Percentiles rank a stretch among this genome's conserved stretches.
phyloP scores from a whole-genome alignment of 2,113 vertebrate species.

The Tichodroma muraria region DNA sequence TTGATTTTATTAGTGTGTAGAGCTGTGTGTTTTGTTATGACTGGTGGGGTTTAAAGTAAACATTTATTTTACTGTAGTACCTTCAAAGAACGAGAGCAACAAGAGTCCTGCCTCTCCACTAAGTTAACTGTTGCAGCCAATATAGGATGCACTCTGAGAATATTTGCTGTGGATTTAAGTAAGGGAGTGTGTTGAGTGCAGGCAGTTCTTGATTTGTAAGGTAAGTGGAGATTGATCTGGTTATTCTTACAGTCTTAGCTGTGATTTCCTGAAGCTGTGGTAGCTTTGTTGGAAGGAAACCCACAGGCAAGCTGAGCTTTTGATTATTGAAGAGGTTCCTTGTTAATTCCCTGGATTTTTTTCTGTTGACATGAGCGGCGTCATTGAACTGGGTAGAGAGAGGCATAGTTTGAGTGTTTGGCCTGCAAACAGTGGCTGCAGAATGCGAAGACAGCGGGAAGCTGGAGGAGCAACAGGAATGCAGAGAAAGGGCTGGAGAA shows the following conservation, averaged over 20 bases:
- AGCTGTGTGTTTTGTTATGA: background rate
- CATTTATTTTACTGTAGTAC: background rate
- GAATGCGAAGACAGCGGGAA: background rate
- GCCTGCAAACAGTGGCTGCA: background rate
- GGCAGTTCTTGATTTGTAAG: background rate
- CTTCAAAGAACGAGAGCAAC: background rate
- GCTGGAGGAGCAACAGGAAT: background rate
- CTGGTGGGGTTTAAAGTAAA: background rate
- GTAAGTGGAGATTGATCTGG: conserved; percentile 5
- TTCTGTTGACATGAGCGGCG: background rate
- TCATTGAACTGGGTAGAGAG: background rate
- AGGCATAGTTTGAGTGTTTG: background rate
- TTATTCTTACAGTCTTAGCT: background rate
- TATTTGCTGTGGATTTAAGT: conserved; percentile 7
- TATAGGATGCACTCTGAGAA: background rate
- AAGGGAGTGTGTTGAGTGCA: background rate
- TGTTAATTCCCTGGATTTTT: background rate
- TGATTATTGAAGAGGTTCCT: background rate
- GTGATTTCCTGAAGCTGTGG: background rate
- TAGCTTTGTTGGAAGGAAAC: background rate
- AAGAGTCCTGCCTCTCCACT: background rate
- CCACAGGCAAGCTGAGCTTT: background rate
- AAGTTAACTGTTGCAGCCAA: background rate
- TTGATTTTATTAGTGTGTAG: background rate
- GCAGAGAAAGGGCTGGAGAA: background rate